phyloP scores from a whole-genome alignment of 2,888 invertebrate species.

The Drosophila recens region DNA sequence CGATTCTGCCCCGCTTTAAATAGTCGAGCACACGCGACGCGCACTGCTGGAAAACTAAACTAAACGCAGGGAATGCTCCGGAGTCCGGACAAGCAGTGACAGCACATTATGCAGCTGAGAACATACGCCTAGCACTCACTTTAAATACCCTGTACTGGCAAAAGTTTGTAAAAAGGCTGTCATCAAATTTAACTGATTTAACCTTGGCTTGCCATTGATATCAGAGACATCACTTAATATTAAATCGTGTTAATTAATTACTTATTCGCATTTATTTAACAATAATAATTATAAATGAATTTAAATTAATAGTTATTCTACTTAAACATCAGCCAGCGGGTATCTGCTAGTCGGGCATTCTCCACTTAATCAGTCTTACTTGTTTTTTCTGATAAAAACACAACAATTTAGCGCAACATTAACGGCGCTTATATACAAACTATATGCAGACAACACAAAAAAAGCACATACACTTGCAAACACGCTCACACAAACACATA shows the following conservation, averaged over 20 bases:
- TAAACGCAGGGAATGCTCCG: slow-evolving; percentile 47
- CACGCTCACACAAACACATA: slow-evolving; percentile 22
- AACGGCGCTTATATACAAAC: slow-evolving; percentile 59
- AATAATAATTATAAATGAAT: background rate
- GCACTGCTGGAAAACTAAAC: slow-evolving; percentile 66
- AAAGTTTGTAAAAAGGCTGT: background rate
- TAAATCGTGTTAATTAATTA: background rate
- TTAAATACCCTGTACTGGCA: slow-evolving; percentile 41
- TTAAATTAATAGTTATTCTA: background rate
- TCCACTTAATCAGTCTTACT: background rate
- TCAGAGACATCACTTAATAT: background rate
- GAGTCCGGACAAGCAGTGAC: slow-evolving; percentile 34
- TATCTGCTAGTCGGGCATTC: background rate
- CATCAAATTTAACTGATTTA: too few relatives aligned
- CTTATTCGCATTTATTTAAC: background rate
- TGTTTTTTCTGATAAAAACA: slow-evolving; percentile 64
- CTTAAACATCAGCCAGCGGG: background rate
- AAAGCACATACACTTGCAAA: slow-evolving; percentile 34
- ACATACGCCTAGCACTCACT: slow-evolving; percentile 24
- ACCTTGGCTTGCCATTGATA: background rate
- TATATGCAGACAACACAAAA: slow-evolving; percentile 38
- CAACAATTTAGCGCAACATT: slow-evolving; percentile 67
- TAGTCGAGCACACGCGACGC: slow-evolving; percentile 68
- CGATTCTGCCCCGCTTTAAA: slow-evolving; percentile 17
- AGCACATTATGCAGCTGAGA: slow-evolving; percentile 35